Evolutionary conservation across 2,888 invertebrate species (phyloP).

Genomic region (Brenthis ino): DNA sequence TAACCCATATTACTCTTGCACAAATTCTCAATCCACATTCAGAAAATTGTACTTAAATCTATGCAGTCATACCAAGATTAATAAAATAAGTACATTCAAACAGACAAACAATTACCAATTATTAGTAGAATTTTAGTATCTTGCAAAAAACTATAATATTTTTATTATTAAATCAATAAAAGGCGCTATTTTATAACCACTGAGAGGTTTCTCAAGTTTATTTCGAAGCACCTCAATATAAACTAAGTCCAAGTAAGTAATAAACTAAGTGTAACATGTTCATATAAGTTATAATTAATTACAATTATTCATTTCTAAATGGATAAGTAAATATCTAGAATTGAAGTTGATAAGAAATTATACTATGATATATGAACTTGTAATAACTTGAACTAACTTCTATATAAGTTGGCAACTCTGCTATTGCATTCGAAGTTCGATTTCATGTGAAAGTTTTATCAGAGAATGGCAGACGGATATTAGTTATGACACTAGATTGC

Average conservation of each 20-base stretch:
- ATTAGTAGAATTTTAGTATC: no score
- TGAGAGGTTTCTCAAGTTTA: no score
- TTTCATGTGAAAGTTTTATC: constrained; percentile 35
- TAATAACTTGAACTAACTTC: constrained; percentile 30
- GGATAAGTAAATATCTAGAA: constrained; percentile 3
- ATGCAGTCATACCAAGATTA: no score
- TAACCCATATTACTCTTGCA: no score
- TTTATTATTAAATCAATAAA: no score
- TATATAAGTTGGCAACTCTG: constrained; percentile 30
- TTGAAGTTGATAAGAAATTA: constrained; percentile 21
- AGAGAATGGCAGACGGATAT: constrained; percentile 29
- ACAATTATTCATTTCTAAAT: not conserved
- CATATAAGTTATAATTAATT: not conserved
- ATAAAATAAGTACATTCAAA: no score
- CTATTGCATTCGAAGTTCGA: constrained; percentile 34
- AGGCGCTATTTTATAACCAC: no score
- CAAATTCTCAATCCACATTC: no score
- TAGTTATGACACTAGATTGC: constrained; percentile 18
- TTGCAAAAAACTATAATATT: no score
- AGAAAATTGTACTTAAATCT: no score
- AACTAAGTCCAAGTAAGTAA: not conserved
- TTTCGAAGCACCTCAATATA: no score
- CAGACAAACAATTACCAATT: no score
- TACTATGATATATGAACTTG: constrained; percentile 24
- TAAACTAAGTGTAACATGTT: not conserved